These are phyloP conservation scores for Drosophila bocqueti DNA, from an alignment of 1,140 invertebrate genomes.

Conservation along the genomic window DNA sequence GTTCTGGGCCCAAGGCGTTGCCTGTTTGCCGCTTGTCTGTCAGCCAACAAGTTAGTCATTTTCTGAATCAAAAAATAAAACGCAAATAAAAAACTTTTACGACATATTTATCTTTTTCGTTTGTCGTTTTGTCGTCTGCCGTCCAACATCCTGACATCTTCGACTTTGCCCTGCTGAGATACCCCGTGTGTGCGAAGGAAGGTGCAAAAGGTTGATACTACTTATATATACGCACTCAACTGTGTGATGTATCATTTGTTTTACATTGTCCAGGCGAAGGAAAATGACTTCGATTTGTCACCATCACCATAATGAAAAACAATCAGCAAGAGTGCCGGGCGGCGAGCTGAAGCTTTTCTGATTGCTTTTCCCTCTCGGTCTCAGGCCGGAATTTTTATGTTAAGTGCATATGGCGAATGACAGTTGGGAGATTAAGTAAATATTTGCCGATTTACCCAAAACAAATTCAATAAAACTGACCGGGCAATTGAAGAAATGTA, in stretches of 20 bases:
- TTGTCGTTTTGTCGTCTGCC: conserved; percentile 32
- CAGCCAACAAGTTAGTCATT: conserved; percentile 80
- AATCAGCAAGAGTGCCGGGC: conserved; percentile 67
- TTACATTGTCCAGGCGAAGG: conserved; percentile 68
- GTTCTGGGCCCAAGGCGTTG: conserved; percentile 40
- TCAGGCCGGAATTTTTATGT: conserved; percentile 36
- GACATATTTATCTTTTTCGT: conserved; percentile 77
- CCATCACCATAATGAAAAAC: conserved; percentile 78
- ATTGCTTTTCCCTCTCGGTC: conserved; percentile 51
- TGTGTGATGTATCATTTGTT: conserved; percentile 77
- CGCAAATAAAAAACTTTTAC: conserved; percentile 82
- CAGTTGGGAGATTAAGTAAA: conserved; percentile 48
- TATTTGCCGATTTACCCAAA: conserved; percentile 28
- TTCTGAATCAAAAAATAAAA: conserved; percentile 80
- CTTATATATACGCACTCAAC: conserved; percentile 49
- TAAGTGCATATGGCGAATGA: conserved; percentile 50
- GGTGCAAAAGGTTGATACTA: conserved; percentile 72
- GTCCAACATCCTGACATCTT: conserved; percentile 42
- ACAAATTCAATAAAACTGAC: conserved; percentile 44
- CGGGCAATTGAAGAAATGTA: background rate
- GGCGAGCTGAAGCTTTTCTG: conserved; percentile 60
- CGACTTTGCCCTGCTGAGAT: conserved; percentile 27
- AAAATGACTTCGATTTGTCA: conserved; percentile 74
- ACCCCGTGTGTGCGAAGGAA: conserved; percentile 24
- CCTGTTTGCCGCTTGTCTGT: conserved; percentile 56